Evolutionary conservation across 2,888 invertebrate genomes (phyloP).

Genomic region (Trissolcus japonicus): DNA sequence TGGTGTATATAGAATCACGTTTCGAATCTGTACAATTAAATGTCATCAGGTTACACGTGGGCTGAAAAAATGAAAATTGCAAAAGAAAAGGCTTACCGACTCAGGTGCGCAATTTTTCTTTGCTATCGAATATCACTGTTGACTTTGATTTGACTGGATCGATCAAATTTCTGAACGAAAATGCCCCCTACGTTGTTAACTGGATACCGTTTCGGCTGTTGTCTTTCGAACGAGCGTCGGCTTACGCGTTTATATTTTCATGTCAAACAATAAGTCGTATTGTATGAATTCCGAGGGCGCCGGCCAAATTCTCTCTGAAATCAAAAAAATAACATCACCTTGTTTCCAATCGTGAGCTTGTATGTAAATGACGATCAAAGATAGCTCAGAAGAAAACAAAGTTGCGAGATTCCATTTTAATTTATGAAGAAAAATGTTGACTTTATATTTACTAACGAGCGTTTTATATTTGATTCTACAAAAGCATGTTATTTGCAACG

Average conservation of each 20-base stretch:
- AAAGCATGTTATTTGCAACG: too few species aligned
- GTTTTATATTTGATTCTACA: too few species aligned
- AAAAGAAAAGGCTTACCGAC: neutral
- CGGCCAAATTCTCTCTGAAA: constrained; percentile 67
- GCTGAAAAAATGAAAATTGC: constrained; percentile 5
- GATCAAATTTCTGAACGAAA: constrained; percentile 20
- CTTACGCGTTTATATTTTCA: constrained; percentile 24
- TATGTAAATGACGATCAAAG: too few species aligned
- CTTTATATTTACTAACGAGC: neutral
- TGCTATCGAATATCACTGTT: constrained; percentile 26
- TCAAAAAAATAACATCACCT: constrained; percentile 3
- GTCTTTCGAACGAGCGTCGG: constrained; percentile 17
- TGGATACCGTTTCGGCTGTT: constrained; percentile 5
- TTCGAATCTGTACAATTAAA: constrained; percentile 43
- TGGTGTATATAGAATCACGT: constrained; percentile 40
- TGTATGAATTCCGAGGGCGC: constrained; percentile 62
- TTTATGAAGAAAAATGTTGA: too few species aligned
- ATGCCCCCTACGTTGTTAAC: neutral
- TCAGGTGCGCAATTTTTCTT: constrained; percentile 16
- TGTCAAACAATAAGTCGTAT: constrained; percentile 50
- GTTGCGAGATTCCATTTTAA: neutral
- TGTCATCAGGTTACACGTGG: constrained; percentile 47
- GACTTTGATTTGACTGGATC: constrained; percentile 12
- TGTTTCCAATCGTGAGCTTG: constrained; percentile 9
- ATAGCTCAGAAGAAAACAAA: neutral